Base-by-base conservation (phyloP, 2,888 invertebrate genomes). In the Theristus sp. region DNA sequence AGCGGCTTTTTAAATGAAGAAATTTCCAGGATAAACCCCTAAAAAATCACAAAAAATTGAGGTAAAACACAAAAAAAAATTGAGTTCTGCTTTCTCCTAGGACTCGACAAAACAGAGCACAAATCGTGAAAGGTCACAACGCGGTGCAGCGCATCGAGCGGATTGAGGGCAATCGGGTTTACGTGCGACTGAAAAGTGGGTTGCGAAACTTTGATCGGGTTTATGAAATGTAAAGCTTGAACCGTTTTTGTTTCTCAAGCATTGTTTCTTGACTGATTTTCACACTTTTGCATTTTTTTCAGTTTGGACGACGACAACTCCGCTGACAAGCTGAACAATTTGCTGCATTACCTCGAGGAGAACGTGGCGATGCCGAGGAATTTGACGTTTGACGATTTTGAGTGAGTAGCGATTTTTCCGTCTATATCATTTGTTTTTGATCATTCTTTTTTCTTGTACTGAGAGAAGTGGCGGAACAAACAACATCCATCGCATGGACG, bases 131-230 rank as follows among this genome's bases (percentile, higher is more conserved):
- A 60, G 71, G 71, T 53, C 65, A 66, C 27, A 63, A 62, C 27
- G 61, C 65, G 58, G 67, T 25, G 38, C 57, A 57, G 29, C 2
- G 20, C 2, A 54, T 68, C n/a, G 64, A 66, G 25, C 64, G 70
- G 20, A 69, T 71, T 25, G 69, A 69, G 56, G 70, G 70, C 13
- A 70, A 72, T 61, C 66, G 71, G 26, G 70, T 71, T 29, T 71
- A 71, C 60, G 57, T 71, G 56, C 68, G 67, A 60, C 67, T 72
- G 22, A 60, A 46, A 61, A 64, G 56, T 65, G 62, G 28, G n/a
- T n/a, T n/a, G n/a, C n/a, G n/a, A n/a, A n/a, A n/a, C n/a, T n/a
- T n/a, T n/a, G n/a, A n/a, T n/a, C n/a, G n/a, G n/a, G n/a, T n/a
- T n/a, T n/a, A n/a, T n/a, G n/a, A n/a, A n/a, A n/a, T n/a, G n/a